Conservation (phyloP, 1,140 invertebrate species). For the Drosophila suzukii region DNA sequence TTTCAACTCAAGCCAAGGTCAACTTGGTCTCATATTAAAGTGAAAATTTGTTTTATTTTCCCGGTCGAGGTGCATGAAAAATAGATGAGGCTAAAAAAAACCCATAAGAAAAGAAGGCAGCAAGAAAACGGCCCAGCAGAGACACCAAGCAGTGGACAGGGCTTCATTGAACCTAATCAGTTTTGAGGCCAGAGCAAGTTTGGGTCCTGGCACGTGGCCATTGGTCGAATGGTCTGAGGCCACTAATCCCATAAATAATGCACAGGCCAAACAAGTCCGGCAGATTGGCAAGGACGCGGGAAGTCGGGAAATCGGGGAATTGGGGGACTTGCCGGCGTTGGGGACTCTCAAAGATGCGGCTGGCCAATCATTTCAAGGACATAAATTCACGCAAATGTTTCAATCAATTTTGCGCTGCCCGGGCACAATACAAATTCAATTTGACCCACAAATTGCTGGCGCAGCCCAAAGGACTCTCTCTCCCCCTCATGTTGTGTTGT, state of each 20-base stretch:
- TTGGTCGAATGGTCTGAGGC: slow-evolving; percentile 46
- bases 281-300: slow-evolving; percentile 29
- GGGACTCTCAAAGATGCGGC: slow-evolving; percentile 60
- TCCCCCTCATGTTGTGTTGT: slow-evolving; percentile 58
- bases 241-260: slow-evolving; percentile 81
- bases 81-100: slow-evolving; percentile 51
- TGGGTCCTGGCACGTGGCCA: slow-evolving; percentile 63
- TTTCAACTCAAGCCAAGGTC: slow-evolving; percentile 60
- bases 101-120: neutral
- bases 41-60: slow-evolving; percentile 80
- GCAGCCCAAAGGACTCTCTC: slow-evolving; percentile 47
- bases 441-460: slow-evolving; percentile 81
- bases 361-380: slow-evolving; percentile 80
- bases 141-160: slow-evolving; percentile 23
- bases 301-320: neutral
- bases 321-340: slow-evolving; percentile 1
- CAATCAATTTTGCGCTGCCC: slow-evolving; percentile 75
- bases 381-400: slow-evolving; percentile 82
- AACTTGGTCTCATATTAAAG: slow-evolving; percentile 70
- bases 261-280: slow-evolving; percentile 37
- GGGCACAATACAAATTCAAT: slow-evolving; percentile 81
- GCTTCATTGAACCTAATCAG: slow-evolving; percentile 80
- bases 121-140: slow-evolving; percentile 36
- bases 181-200: slow-evolving; percentile 68
- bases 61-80: slow-evolving; percentile 63